Evolutionary conservation across 2,888 invertebrate species (phyloP), one percentile per base, ranked within the genome.

Genomic region (Alitta virens): DNA sequence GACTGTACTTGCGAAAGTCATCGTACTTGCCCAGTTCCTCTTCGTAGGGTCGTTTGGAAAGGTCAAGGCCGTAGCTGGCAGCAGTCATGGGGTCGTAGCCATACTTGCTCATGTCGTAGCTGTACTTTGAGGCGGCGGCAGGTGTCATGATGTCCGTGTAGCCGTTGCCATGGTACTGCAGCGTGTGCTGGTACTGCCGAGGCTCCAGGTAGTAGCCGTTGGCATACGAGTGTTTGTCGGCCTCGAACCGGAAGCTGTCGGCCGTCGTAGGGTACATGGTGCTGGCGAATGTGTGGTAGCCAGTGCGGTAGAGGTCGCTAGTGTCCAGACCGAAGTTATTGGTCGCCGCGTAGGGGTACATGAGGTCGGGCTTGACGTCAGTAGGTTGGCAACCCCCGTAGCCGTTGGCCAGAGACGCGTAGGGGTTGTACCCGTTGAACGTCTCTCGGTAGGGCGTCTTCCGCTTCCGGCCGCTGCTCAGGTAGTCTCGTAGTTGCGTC

Each of bases 401-500:
- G 23, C 73, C 72, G 64, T 76, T 77, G 2, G 72, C 68, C 60
- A 74, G 75, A 24, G 61, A 56, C 3, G 71, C 63, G 67, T 76
- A 79, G 54, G 72, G 72, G 54, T 73, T 74, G 27, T 77, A 70
- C 9, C 76, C 74, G 40, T 75, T 73, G 51, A 71, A 60, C 5
- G 67, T 65, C 26, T 74, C 74, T 55, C 77, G 64, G 62, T 72
- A 71, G 14, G 75, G 72, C 2, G 71, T 63, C 56, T 73, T 73
- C 51, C 74, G 55, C 64, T 78, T 79, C 54, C 94, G 87, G 79
- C 94, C 94, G 16, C 94, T 94, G 18, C 94, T 93, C 1, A 94
- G 84, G 80, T 95, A 94, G 84, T 96, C 95, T 54, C 94, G 85
- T 25, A 95, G 85, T 79, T 95, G 95, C 2, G 94, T 93, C 83